Conservation (phyloP, 2,888 invertebrate genomes). For the Heliothis peltigera region DNA sequence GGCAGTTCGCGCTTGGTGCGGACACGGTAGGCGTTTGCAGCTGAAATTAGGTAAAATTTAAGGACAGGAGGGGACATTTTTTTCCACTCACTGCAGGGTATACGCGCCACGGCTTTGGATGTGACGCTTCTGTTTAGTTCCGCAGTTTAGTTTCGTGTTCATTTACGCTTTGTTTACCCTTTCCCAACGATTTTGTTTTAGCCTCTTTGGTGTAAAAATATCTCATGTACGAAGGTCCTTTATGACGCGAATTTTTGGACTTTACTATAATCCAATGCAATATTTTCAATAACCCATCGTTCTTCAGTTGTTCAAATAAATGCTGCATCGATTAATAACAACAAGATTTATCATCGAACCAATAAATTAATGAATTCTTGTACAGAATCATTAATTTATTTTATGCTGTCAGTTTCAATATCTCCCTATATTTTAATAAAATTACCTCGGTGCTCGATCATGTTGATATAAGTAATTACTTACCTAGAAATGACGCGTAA, state of each 20-base stretch:
- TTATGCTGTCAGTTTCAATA: conserved; percentile 20
- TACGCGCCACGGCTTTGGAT: conserved; percentile 49
- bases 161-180: conserved; percentile 58
- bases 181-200: conserved; percentile 34
- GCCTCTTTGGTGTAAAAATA: conserved; percentile 10
- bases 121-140: conserved; percentile 50
- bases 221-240: neutral
- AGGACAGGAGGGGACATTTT: conserved; percentile 55
- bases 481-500: conserved; percentile 47
- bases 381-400: conserved; percentile 21
- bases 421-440: conserved; percentile 9
- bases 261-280: neutral
- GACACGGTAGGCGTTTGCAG: conserved; percentile 58
- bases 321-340: conserved; percentile 6
- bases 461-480: conserved; percentile 36
- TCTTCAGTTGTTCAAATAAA: conserved; percentile 2
- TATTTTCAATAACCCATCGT: neutral
- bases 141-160: conserved; percentile 55
- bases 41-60: conserved; percentile 72
- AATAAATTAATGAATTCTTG: conserved; percentile 4
- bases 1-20: conserved; percentile 66
- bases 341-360: conserved; percentile 8
- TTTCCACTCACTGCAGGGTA: conserved; percentile 42
- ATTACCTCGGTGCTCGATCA: conserved; percentile 14
- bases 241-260: neutral